These are phyloP conservation scores for Lochmaea capreae DNA, from an alignment of 2,888 invertebrate species.

Conservation along the genomic window DNA sequence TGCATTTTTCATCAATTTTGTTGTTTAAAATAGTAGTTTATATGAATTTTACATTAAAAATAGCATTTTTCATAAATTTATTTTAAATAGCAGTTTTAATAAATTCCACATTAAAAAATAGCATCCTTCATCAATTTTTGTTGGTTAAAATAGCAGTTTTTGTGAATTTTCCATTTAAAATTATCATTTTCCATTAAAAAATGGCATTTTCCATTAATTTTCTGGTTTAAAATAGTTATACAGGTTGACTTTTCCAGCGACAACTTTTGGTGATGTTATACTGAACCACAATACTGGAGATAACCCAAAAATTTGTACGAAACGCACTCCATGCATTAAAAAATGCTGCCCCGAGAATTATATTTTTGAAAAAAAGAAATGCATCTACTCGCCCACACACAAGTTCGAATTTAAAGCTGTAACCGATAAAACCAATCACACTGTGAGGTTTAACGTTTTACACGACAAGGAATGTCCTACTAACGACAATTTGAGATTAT, in stretches of 20 bases:
- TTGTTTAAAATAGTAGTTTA: too few species aligned
- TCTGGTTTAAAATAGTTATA: too few species aligned
- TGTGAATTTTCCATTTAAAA: too few species aligned
- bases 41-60: too few species aligned
- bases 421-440: conserved; percentile 31
- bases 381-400: conserved; percentile 28
- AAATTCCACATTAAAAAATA: too few species aligned
- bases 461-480: conserved; percentile 38
- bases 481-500: conserved; percentile 37
- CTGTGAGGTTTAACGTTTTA: conserved; percentile 41
- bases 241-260: conserved; percentile 8
- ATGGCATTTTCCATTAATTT: too few species aligned
- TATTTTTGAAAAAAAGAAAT: conserved; percentile 37
- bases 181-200: too few species aligned
- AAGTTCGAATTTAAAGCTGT: conserved; percentile 42
- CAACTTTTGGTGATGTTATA: conserved; percentile 11
- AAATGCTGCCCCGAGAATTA: conserved; percentile 50
- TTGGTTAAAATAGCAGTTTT: too few species aligned
- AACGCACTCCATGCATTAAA: conserved; percentile 37
- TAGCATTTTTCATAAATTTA: too few species aligned
- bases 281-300: conserved; percentile 40
- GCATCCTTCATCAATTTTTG: too few species aligned
- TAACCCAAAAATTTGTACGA: conserved; percentile 34
- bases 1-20: too few species aligned
- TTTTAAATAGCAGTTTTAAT: too few species aligned